Evolutionary conservation across 2,888 invertebrate genomes (phyloP), one percentile per base, ranked within the genome.

Genomic region (Archips crataeganus): DNA sequence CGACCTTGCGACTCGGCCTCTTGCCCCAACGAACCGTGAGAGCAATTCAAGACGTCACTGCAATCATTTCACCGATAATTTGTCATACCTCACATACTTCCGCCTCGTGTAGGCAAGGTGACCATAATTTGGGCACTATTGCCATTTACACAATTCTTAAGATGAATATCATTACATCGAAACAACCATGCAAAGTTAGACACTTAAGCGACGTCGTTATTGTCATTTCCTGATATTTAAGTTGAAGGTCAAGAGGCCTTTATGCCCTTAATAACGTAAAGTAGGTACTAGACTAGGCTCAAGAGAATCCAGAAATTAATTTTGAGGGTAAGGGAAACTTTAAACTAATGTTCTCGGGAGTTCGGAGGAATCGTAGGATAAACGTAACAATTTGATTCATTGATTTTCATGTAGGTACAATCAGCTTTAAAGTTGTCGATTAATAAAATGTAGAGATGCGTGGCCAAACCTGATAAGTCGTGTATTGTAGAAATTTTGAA

Each of bases 61-160:
- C 79, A 90, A 82, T 87, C 85, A 90, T 91, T 91, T 91, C 90
- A 87, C 87, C 81, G 82, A 79, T 80, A 82, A 84, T 84, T 84
- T 84, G 85, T 84, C 82, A 80, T 81, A 82, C 79, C 77, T 75
- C 71, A 75, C 59, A 75, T 68, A 71, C 75, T 75, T 76, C 71
- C 74, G 73, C 15, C 74, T 67, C 15, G 61, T 15, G 32, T 8
- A 10, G 65, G 67, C 74, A 74, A 74, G 74, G 74, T 54, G 51
- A 70, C 51, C 59, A 70, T 68, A 74, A 74, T 74, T 70, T 70
- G 15, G 64, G 10, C 64, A 68, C 36, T 34, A n/a, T 5, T 13
- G 47, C 49, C 49, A 47, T 64, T 65, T 65, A 39, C 15, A 36
- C 47, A 42, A 49, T 51, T 60, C 47, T 11, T 39, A 54, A 64